phyloP scores from a whole-genome alignment of 2,797 vertebrate species.

The Buphagus erythrorhynchus region DNA sequence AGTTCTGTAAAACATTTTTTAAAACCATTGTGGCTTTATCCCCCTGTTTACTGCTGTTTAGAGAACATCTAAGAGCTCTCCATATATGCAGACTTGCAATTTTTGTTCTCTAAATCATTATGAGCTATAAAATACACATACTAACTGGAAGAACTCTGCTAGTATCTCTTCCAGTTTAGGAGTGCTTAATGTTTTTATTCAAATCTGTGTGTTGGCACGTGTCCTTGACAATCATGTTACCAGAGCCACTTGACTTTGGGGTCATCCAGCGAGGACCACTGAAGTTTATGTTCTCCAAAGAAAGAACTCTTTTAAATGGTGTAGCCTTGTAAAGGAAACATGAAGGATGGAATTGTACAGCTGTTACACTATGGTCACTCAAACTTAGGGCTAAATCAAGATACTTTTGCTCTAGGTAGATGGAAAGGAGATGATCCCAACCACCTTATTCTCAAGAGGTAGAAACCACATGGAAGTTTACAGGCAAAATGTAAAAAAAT shows the following conservation, averaged over 20 bases:
- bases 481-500: neutral
- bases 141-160: neutral
- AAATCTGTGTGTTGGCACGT: neutral
- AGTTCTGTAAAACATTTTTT: neutral
- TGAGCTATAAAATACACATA: neutral
- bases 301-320: neutral
- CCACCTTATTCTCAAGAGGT: neutral
- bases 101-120: neutral
- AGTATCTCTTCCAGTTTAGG: neutral
- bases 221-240: neutral
- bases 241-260: neutral
- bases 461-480: neutral
- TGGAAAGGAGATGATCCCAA: neutral
- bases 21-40: neutral
- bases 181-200: neutral
- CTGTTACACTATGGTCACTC: no score
- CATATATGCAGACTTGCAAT: neutral
- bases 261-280: neutral
- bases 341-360: neutral
- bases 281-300: neutral
- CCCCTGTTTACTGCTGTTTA: neutral
- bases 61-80: neutral
- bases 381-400: neutral
- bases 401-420: neutral
- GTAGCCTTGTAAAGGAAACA: neutral